phyloP scores from a whole-genome alignment of 2,797 vertebrate genomes.

The Peromyscus aztecus region DNA sequence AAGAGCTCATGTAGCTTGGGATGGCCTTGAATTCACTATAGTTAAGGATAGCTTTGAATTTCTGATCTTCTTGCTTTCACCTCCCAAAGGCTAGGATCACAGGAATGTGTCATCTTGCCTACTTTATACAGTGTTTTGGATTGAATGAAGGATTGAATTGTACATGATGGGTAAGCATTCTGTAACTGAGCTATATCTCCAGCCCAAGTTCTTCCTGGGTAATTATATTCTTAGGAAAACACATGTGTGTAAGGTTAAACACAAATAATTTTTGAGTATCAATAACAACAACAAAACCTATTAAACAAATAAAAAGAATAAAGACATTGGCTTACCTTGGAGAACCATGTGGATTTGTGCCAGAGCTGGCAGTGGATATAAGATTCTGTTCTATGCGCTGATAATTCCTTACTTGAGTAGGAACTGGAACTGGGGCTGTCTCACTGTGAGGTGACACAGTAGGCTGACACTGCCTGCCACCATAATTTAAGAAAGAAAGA shows the following conservation, averaged over 20 bases:
- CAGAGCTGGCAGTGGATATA: slow-evolving; percentile 94
- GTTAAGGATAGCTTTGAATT: neutral
- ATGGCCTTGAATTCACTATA: neutral
- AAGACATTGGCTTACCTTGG: slow-evolving; percentile 91
- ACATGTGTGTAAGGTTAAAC: neutral
- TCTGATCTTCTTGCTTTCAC: neutral
- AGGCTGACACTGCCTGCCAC: slow-evolving; percentile 88
- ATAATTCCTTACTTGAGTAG: slow-evolving; percentile 97
- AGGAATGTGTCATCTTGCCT: neutral
- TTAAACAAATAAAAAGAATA: neutral
- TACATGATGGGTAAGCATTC: neutral
- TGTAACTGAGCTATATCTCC: neutral
- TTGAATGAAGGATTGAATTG: neutral
- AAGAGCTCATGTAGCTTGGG: neutral
- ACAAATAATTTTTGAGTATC: slow-evolving; percentile 14
- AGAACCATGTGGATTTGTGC: slow-evolving; percentile 92
- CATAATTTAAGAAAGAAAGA: slow-evolving; percentile 79
- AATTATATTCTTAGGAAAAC: slow-evolving; percentile 30
- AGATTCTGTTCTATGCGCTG: slow-evolving; percentile 99
- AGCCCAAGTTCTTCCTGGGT: neutral
- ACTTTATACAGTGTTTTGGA: neutral
- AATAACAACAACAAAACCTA: neutral
- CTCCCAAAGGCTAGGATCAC: neutral
- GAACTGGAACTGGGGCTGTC: slow-evolving; percentile 96
- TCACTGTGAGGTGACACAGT: slow-evolving; percentile 94